A percentile compares a stretch with the other conserved stretches of the same genome.
Conservation (phyloP, 2,888 invertebrate genomes). For the Drosophila ezoana region DNA sequence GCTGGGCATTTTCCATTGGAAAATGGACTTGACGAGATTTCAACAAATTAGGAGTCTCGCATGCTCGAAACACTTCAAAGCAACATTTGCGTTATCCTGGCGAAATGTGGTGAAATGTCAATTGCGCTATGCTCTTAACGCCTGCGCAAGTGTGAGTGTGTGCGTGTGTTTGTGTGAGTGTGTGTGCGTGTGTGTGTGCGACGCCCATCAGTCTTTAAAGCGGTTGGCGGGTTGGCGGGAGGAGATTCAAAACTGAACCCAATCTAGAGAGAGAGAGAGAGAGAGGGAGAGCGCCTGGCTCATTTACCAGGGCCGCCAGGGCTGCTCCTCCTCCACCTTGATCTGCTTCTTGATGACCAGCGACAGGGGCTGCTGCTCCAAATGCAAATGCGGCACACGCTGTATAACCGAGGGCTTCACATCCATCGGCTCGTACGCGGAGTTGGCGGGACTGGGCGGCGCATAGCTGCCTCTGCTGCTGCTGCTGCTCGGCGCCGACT, state of each 20-base stretch:
- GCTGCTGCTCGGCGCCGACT: constrained; percentile 84
- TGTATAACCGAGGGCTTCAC: constrained; percentile 86
- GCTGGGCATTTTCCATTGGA: constrained; percentile 21
- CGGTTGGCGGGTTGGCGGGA: constrained; percentile 32
- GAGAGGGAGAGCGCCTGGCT: constrained; percentile 31
- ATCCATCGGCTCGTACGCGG: constrained; percentile 85
- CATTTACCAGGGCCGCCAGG: constrained; percentile 92
- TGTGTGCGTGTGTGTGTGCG: constrained; percentile 54
- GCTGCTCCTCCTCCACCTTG: constrained; percentile 88
- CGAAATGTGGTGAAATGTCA: constrained; percentile 77
- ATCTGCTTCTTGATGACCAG: constrained; percentile 89
- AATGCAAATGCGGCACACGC: constrained; percentile 85
- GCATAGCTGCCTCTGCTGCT: constrained; percentile 85
- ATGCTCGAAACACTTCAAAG: constrained; percentile 69
- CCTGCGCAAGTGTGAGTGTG: constrained; percentile 52
- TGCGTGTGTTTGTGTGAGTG: constrained; percentile 26
- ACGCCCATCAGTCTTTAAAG: constrained; percentile 76
- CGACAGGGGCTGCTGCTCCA: constrained; percentile 87
- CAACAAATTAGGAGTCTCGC: constrained; percentile 53
- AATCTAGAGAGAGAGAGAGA: background rate
- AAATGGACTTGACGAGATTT: constrained; percentile 32
- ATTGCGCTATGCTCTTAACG: constrained; percentile 52
- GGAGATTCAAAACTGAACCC: constrained; percentile 33
- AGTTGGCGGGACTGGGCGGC: constrained; percentile 86
- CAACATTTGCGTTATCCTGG: constrained; percentile 73